phyloP scores from a whole-genome alignment of 2,888 invertebrate genomes.

The Erebia aethiops region DNA sequence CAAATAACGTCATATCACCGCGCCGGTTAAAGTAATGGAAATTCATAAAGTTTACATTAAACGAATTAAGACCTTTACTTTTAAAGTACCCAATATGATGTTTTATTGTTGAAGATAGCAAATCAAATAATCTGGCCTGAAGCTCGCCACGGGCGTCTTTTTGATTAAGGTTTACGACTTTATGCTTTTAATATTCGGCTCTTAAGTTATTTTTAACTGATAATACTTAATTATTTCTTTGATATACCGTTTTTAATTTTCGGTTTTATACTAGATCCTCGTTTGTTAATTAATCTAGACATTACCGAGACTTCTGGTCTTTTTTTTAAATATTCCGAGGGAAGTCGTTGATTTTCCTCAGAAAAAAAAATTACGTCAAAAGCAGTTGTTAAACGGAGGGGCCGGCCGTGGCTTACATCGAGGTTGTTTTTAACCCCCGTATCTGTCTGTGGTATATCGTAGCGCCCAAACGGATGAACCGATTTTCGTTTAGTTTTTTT shows the following conservation, averaged over 20 bases:
- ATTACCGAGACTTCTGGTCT: too few species aligned
- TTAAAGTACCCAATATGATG: conserved; percentile 24
- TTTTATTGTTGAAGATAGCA: conserved; percentile 33
- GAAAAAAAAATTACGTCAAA: too few species aligned
- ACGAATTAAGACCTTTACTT: conserved; percentile 32
- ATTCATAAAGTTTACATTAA: conserved; percentile 30
- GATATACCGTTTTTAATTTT: neutral
- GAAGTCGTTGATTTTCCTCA: too few species aligned
- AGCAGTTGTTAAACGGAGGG: too few species aligned
- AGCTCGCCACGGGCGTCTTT: conserved; percentile 28
- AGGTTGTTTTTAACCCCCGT: too few species aligned
- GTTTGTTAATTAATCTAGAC: neutral
- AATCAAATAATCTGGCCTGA: conserved; percentile 24
- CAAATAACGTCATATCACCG: conserved; percentile 21
- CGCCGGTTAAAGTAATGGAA: conserved; percentile 20
- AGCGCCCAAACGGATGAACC: too few species aligned
- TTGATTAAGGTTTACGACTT: conserved; percentile 26
- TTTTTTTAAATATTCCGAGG: too few species aligned
- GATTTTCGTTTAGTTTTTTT: too few species aligned
- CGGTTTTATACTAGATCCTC: neutral
- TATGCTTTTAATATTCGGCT: conserved; percentile 26
- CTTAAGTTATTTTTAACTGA: conserved; percentile 13
- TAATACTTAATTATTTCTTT: neutral
- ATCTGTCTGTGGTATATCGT: too few species aligned
- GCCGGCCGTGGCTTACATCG: too few species aligned